Percentiles rank a stretch among this genome's conserved stretches.
phyloP scores from a whole-genome alignment of 2,797 vertebrate species.

The Megaceryle alcyon region DNA sequence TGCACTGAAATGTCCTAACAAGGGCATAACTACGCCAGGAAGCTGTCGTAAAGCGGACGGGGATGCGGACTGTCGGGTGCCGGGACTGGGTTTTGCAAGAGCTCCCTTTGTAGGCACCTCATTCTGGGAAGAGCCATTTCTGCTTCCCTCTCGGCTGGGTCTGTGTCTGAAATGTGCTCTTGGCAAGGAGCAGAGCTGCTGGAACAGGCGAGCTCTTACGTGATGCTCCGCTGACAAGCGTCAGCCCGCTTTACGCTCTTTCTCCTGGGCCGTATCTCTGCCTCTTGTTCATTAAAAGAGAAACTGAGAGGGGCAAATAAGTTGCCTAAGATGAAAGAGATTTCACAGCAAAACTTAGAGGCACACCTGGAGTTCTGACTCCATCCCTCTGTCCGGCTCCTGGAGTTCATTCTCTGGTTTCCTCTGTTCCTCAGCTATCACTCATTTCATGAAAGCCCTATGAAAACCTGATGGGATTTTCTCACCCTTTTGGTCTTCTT shows the following conservation, averaged over 20 bases:
- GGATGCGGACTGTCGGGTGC: background rate
- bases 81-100: background rate
- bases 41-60: background rate
- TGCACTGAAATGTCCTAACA: background rate
- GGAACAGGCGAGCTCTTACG: accelerated
- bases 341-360: background rate
- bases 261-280: background rate
- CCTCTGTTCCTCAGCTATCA: background rate
- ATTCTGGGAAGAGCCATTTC: background rate
- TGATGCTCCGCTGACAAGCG: background rate
- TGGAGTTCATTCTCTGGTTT: background rate
- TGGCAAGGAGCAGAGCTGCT: background rate
- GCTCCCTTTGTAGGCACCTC: background rate
- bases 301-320: background rate
- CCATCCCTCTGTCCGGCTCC: background rate
- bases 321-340: background rate
- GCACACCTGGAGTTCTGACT: background rate
- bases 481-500: background rate
- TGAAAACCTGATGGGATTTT: background rate
- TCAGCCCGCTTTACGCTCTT: background rate
- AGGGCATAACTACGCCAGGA: background rate
- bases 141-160: background rate
- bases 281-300: background rate
- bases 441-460: background rate
- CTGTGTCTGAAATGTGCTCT: background rate